Evolutionary conservation across 2,113 vertebrate species (phyloP).

Genomic region (Cyprinus carpio): DNA sequence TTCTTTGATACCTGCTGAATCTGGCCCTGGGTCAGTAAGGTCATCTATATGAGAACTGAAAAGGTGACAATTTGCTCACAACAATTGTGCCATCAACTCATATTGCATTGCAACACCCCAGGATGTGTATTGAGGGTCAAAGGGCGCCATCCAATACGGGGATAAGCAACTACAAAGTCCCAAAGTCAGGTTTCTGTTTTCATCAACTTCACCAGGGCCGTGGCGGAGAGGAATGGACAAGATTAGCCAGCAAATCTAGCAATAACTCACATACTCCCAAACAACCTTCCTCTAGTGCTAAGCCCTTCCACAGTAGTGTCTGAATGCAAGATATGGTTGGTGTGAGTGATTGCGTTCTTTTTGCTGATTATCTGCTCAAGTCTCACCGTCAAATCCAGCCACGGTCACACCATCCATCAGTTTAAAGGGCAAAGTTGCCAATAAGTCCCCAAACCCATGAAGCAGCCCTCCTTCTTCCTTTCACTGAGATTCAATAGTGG

Average conservation of each 20-base stretch:
- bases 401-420: slow-evolving; percentile 47
- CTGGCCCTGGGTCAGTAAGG: not conserved
- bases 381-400: slow-evolving; percentile 28
- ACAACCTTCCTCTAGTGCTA: not conserved
- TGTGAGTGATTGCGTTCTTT: slow-evolving; percentile 46
- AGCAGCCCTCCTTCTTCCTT: slow-evolving; percentile 22
- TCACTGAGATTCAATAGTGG: slow-evolving; percentile 23
- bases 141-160: not conserved
- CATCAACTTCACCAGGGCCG: not conserved
- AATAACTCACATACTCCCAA: slow-evolving; percentile 28
- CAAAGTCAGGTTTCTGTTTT: slow-evolving; percentile 27
- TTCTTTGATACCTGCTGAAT: slow-evolving; percentile 4
- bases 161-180: slow-evolving; percentile 15
- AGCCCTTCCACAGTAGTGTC: not conserved
- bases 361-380: slow-evolving; percentile 42
- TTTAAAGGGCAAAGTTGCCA: slow-evolving; percentile 54
- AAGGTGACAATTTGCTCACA: not conserved
- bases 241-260: not conserved
- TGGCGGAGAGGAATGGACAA: not conserved
- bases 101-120: not conserved
- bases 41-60: not conserved
- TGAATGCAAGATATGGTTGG: not conserved
- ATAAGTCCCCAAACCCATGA: slow-evolving; percentile 32
- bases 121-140: not conserved
- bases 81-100: slow-evolving; percentile 14